Evolutionary conservation across 2,113 vertebrate species (phyloP).

Genomic region (Ageneiosus marmoratus): DNA sequence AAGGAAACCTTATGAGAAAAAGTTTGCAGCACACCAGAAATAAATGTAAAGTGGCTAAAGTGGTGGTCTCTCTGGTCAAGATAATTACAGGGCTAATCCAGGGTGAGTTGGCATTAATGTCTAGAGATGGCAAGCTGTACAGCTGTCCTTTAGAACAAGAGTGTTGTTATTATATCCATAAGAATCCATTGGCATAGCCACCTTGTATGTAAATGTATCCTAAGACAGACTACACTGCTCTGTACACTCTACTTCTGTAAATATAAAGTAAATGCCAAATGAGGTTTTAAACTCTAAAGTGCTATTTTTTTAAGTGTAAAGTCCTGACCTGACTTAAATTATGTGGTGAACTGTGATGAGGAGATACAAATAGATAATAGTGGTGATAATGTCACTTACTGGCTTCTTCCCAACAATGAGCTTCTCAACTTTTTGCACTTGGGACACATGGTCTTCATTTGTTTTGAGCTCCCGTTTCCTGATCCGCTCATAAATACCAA

Average conservation of each 20-base stretch:
- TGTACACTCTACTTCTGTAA: neutral
- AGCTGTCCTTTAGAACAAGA: slow-evolving; percentile 31
- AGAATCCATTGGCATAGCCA: neutral
- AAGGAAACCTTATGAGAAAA: neutral
- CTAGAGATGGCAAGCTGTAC: slow-evolving; percentile 34
- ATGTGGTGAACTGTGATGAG: slow-evolving; percentile 6
- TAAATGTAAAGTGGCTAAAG: slow-evolving; percentile 20
- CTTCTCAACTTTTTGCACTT: slow-evolving; percentile 97
- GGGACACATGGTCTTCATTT: slow-evolving; percentile 95
- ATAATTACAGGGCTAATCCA: slow-evolving; percentile 26
- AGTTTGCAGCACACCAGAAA: slow-evolving; percentile 22
- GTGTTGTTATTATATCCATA: neutral
- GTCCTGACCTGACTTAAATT: slow-evolving; percentile 9
- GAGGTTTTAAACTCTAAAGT: neutral
- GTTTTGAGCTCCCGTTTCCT: slow-evolving; percentile 94
- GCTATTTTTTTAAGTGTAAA: neutral
- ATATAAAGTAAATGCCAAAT: slow-evolving; percentile 1
- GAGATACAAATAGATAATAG: slow-evolving; percentile 16
- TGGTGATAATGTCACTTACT: slow-evolving; percentile 70
- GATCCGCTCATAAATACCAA: slow-evolving; percentile 94
- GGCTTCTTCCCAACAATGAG: slow-evolving; percentile 97
- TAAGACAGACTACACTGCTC: neutral
- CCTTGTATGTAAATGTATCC: slow-evolving; percentile 27
- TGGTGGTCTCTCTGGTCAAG: slow-evolving; percentile 14
- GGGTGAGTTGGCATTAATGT: slow-evolving; percentile 50